Conservation (phyloP, 30 jellyfish, hydroid and myxozoan genomes). For the Aurelia aurita complex sp. Pacific region DNA sequence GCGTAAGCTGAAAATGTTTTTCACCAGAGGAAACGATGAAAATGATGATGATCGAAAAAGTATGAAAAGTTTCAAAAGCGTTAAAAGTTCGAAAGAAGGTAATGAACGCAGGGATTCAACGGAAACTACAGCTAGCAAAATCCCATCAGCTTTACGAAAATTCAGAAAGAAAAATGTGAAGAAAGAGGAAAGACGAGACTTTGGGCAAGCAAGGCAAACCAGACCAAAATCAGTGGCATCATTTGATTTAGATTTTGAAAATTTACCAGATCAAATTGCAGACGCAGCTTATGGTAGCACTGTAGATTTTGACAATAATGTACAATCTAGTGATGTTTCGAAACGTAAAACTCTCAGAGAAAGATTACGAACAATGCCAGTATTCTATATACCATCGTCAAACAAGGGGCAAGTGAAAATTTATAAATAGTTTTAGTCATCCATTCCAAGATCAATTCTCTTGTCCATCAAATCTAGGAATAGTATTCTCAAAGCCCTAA, state of each 20-base stretch:
- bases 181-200: not conserved
- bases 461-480: too few species aligned
- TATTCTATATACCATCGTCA: slow-evolving; percentile 45
- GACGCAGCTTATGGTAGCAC: not conserved
- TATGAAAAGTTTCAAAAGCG: slow-evolving; percentile 15
- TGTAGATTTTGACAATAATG: not conserved
- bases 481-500: too few species aligned
- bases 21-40: slow-evolving; percentile 25
- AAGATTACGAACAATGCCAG: slow-evolving; percentile 53
- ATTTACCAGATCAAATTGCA: not conserved
- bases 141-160: not conserved
- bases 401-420: slow-evolving; percentile 10
- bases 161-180: not conserved
- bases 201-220: not conserved
- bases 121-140: not conserved
- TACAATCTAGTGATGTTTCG: not conserved
- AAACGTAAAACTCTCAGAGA: slow-evolving; percentile 31
- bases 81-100: slow-evolving; percentile 1
- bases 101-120: not conserved
- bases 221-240: slow-evolving; percentile 47
- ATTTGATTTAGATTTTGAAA: slow-evolving; percentile 17
- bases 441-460: too few species aligned
- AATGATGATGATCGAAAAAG: slow-evolving; percentile 30
- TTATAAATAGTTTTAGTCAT: not conserved
- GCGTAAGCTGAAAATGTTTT: slow-evolving; percentile 49